These are phyloP conservation scores for Toxostoma redivivum DNA, from an alignment of 2,113 vertebrate species.

Conservation along the genomic window DNA sequence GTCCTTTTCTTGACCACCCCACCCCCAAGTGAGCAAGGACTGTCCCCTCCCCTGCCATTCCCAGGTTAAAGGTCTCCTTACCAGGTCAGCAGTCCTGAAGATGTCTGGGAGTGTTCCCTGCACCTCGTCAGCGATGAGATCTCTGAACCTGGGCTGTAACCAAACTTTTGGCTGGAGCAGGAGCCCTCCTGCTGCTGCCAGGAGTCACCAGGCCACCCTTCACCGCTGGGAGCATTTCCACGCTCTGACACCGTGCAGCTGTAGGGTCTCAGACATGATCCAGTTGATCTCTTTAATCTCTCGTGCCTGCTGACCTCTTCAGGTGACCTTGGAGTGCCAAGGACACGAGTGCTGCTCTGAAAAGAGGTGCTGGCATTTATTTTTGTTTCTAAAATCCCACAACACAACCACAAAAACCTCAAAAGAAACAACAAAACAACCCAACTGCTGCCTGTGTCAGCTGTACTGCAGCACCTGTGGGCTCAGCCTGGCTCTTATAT, in stretches of 20 bases:
- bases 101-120: not conserved
- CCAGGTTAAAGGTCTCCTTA: not conserved
- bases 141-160: not conserved
- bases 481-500: not conserved
- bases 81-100: not conserved
- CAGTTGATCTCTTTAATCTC: not conserved
- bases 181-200: not conserved
- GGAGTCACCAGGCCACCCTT: not conserved
- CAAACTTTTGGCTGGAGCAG: not conserved
- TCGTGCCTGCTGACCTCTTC: not conserved
- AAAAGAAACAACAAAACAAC: not conserved
- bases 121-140: fast-evolving
- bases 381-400: not conserved
- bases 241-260: fast-evolving
- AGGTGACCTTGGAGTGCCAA: not conserved
- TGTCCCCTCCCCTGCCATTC: not conserved
- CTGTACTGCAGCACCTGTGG: not conserved
- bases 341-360: fast-evolving
- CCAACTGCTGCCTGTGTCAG: not conserved
- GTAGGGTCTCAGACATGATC: not conserved
- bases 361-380: not conserved
- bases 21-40: fast-evolving
- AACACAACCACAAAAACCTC: not conserved
- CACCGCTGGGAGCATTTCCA: not conserved
- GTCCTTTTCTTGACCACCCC: not conserved